Evolutionary conservation across 2,797 vertebrate species (phyloP).

Genomic region (Artibeus lituratus): DNA sequence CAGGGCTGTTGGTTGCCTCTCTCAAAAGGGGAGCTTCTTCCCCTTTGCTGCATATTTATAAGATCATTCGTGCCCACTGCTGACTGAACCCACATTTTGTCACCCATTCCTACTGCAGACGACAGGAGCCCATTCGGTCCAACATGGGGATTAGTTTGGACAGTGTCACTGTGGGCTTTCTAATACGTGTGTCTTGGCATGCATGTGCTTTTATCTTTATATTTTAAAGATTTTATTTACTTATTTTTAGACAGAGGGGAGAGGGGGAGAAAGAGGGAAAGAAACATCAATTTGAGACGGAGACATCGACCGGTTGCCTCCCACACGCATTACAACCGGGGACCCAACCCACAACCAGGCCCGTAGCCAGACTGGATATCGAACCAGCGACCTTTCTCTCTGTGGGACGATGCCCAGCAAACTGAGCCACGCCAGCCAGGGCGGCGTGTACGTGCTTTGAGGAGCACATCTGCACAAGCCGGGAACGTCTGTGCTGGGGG

Average conservation of each 20-base stretch:
- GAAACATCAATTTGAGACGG: neutral
- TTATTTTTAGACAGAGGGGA: neutral
- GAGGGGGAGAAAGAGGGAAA: neutral
- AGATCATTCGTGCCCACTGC: accelerated
- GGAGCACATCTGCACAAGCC: neutral
- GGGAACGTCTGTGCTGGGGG: neutral
- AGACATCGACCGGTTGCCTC: neutral
- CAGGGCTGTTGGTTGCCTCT: accelerated
- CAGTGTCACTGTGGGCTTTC: neutral
- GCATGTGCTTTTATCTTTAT: neutral
- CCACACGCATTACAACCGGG: neutral
- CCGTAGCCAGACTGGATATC: neutral
- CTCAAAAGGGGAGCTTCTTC: accelerated
- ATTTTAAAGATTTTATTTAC: neutral
- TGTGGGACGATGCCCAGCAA: neutral
- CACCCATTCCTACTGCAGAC: neutral
- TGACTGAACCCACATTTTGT: no score
- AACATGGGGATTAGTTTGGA: neutral
- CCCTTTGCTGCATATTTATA: accelerated
- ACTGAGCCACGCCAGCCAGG: neutral
- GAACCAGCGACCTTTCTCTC: neutral
- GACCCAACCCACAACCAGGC: neutral
- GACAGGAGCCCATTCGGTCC: accelerated
- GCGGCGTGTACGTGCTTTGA: neutral
- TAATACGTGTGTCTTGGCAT: no score